These are phyloP conservation scores for Hormiphora californensis DNA, from an alignment of 37 sponge, comb jelly and placozoan species.

Conservation along the genomic window DNA sequence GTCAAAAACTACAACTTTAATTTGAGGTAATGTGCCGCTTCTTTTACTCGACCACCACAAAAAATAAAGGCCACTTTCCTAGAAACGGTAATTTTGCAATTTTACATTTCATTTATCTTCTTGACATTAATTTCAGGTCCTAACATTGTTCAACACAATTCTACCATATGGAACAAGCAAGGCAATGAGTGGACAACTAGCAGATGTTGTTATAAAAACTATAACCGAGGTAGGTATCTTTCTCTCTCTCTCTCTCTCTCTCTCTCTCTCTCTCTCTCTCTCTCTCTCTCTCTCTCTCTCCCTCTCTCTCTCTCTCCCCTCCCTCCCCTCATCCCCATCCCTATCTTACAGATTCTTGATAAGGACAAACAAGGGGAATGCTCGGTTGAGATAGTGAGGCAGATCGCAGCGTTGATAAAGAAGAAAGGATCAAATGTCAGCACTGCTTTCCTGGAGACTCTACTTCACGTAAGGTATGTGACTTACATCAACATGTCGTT, in stretches of 20 bases:
- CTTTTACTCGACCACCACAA: no score
- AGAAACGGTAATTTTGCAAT: no score
- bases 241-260: not conserved
- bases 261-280: not conserved
- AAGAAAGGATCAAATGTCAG: constrained; percentile 38
- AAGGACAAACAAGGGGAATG: constrained; percentile 53
- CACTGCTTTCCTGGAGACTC: not conserved
- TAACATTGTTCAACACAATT: not conserved
- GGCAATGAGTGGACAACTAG: constrained; percentile 3
- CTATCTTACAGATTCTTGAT: not conserved
- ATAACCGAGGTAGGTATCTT: not conserved
- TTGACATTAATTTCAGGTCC: no score
- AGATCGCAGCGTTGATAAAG: not conserved
- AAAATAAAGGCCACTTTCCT: no score
- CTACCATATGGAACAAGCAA: constrained; percentile 30
- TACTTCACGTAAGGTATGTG: no score
- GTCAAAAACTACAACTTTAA: constrained; percentile 49
- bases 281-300: not conserved
- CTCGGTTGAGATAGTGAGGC: constrained; percentile 33
- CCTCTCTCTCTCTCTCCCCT: not conserved
- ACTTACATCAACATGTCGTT: no score
- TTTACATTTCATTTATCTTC: no score
- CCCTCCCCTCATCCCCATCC: not conserved
- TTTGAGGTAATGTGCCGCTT: not conserved
- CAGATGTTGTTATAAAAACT: not conserved